Base-by-base conservation (phyloP, 2,797 vertebrate genomes). In the Muraenolepis orangiensis region DNA sequence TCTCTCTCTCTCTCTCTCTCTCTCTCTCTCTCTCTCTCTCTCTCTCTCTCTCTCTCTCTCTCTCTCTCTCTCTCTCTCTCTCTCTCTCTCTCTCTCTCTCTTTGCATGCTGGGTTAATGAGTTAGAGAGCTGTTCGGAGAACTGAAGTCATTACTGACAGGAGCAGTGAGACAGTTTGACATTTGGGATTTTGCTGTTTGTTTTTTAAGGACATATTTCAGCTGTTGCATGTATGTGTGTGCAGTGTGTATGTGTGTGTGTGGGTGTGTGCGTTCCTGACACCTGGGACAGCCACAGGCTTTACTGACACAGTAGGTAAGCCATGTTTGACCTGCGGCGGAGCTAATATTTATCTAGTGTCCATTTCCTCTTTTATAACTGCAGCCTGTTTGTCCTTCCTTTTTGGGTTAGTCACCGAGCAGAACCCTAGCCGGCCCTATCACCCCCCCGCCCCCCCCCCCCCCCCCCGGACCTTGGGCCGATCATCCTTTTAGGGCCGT, bases 111-210 rank as follows among this genome's bases (percentile, higher is more conserved):
- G 76, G 71, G 85, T 87, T 88, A 88, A 88, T 85, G 80, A 85
- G 80, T 87, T 70, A 74, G 66, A 32, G 74, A 69, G 78, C 16
- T 13, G 23, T 30, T 28, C 12, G 5, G 6, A 16, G 6, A 31
- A 75, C 61, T 77, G 72, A 72, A 30, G 72, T 40, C 30, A 72
- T 71, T 18, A 71, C 61, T n/a, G 68, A 66, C 31, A 69, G 69
- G 69, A 69, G 78, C 82, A 66, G 81, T 85, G 66, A 31, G 66
- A 6, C 28, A 86, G 84, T 84, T 87, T 86, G 82, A 87, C 70
- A 67, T 68, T 71, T 30, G 40, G 28, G 66, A 12, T 28, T 67
- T 66, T 26, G 23, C 6, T 30, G 66, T 68, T 68, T 31, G 13
- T 68, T 68, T 29, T 68, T 29, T n/a, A 61, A 61, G 51, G 51